Evolutionary conservation across 2,888 invertebrate species (phyloP), one percentile per base, ranked within the genome.

Genomic region (Ypsolopha sequella): DNA sequence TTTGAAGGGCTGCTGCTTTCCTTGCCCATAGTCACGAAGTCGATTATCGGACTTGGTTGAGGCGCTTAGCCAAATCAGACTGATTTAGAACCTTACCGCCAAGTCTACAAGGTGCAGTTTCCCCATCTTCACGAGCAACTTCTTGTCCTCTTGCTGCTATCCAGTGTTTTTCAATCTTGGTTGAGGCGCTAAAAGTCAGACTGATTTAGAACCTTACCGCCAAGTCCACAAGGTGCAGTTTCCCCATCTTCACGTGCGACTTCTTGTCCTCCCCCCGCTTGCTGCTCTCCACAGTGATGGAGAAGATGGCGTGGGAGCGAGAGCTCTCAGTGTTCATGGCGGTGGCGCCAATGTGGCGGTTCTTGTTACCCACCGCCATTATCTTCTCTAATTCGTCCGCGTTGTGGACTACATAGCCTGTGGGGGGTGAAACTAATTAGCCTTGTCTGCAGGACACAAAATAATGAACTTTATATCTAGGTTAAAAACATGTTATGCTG

Each of bases 311-410:
- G 87, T 99, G 99, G 0, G 98, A 98, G 49, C 99, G 88, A 0
- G 98, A 98, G 63, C 98, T 98, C 68, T 96, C 95, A 9, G 93
- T 92, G 79, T 99, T 99, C 98, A 99, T 99, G 59, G 97, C 94
- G 0, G 99, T 99, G 0, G 98, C 94, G 8, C 80, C 75, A 52
- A 79, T 82, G 51, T 81, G 80, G 0, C 99, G 90, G 87, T 98
- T 98, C 80, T 96, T 97, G 76, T 98, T 99, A 51, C 99, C 99
- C 24, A 97, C 88, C 41, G 94, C 94, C 96, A 99, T 97, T 51
- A 99, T 95, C 62, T 94, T 92, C 69, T 96, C 96, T 71, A 98
- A 91, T 68, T 98, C 97, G 66, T 97, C 96, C 0, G 98, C 96
- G 75, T 96, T 97, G 78, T 98, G 96, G 8, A 99, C 99, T n/a